Evolutionary conservation across 2,888 invertebrate genomes (phyloP).

Genomic region (Andrena camellia): DNA sequence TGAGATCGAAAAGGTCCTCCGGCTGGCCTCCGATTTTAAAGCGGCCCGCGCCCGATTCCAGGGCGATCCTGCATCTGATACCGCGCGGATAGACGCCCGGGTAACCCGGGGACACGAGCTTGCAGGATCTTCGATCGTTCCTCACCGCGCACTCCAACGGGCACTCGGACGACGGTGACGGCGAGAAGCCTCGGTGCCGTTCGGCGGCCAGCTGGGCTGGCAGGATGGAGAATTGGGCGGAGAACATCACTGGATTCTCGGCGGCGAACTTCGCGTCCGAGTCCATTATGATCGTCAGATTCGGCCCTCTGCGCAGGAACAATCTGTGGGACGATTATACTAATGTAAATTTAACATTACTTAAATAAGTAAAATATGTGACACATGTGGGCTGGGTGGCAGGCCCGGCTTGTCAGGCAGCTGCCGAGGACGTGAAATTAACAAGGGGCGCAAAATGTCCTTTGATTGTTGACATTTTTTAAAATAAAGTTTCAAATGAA

Average conservation of each 20-base stretch:
- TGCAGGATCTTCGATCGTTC: slow-evolving; percentile 76
- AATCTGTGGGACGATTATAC: slow-evolving; percentile 64
- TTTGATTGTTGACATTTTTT: no score
- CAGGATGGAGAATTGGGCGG: slow-evolving; percentile 79
- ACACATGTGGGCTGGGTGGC: no score
- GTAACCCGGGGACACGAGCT: slow-evolving; percentile 76
- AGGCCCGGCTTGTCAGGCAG: no score
- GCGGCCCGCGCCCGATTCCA: slow-evolving; percentile 76
- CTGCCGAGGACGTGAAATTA: no score
- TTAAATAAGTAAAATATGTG: no score
- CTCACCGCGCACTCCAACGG: slow-evolving; percentile 77
- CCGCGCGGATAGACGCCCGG: slow-evolving; percentile 80
- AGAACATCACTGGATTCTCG: slow-evolving; percentile 80
- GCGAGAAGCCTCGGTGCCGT: slow-evolving; percentile 73
- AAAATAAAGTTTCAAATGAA: no score
- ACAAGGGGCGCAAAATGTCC: no score
- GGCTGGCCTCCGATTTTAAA: slow-evolving; percentile 79
- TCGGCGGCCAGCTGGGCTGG: slow-evolving; percentile 74
- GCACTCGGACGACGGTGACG: slow-evolving; percentile 72
- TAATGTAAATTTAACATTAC: no score
- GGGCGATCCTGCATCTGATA: slow-evolving; percentile 74
- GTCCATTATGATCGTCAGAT: slow-evolving; percentile 77
- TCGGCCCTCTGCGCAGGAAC: slow-evolving; percentile 76
- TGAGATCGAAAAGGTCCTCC: slow-evolving; percentile 77
- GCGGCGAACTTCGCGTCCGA: slow-evolving; percentile 78